Evolutionary conservation across 2,113 vertebrate genomes (phyloP).

Genomic region (Eonycteris spelaea): DNA sequence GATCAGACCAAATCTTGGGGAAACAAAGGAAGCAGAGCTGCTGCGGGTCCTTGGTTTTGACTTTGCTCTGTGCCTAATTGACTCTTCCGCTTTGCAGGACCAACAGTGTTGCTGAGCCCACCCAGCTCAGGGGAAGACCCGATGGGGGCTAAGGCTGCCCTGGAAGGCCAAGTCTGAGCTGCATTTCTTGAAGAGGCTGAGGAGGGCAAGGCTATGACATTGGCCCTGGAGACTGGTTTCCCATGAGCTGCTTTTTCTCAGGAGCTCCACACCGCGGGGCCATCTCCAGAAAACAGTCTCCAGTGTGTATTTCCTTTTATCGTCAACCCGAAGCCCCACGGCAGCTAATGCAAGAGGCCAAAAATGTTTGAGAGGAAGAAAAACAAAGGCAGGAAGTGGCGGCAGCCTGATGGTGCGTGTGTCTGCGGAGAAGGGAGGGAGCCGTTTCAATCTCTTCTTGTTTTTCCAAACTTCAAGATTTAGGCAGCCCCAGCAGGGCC

Average conservation of each 20-base stretch:
- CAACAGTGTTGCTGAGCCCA: background rate
- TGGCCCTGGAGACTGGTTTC: conserved; percentile 52
- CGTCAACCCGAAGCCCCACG: conserved; percentile 46
- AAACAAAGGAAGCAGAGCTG: background rate
- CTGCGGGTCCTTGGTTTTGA: conserved; percentile 35
- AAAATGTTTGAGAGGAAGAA: conserved; percentile 78
- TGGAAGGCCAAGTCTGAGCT: conserved; percentile 65
- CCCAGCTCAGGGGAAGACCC: conserved; percentile 7
- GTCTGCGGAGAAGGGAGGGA: conserved; percentile 75
- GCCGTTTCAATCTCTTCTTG: conserved; percentile 68
- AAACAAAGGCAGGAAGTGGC: conserved; percentile 80
- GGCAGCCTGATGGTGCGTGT: conserved; percentile 75
- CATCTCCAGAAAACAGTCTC: conserved; percentile 56
- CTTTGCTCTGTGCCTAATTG: conserved; percentile 45
- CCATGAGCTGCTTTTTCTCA: conserved; percentile 47
- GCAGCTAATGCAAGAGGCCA: conserved; percentile 65
- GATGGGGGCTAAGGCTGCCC: background rate
- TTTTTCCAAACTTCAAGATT: conserved; percentile 80
- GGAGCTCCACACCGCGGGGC: conserved; percentile 24
- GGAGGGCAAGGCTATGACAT: conserved; percentile 24
- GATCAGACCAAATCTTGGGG: conserved; percentile 18
- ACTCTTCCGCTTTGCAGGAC: conserved; percentile 62
- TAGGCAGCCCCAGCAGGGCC: conserved; percentile 34
- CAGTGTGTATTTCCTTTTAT: conserved; percentile 56
- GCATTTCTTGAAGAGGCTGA: conserved; percentile 24